Evolutionary conservation across 2,888 invertebrate genomes (phyloP), one percentile per base, ranked within the genome.

Genomic region (Achlya flavicornis): DNA sequence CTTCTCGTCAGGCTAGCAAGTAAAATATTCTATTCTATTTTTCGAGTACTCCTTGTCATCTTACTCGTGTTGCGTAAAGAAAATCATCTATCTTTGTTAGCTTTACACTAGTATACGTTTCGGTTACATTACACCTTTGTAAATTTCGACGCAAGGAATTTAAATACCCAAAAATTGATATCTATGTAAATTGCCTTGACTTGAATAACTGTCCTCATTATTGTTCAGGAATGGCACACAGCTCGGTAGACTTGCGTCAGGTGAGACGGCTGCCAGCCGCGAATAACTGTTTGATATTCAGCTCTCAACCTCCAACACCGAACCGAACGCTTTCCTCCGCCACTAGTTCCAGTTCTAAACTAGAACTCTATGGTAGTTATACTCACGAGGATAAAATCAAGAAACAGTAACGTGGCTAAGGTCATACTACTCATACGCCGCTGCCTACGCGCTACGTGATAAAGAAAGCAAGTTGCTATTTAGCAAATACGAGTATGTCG

Each of bases 271-370:
- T 61, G 61, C 57, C 74, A 77, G 70, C 66, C 74, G 68, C 69
- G 63, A 63, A 57, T 61, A 61, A 38, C 73, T 76, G 67, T 71
- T 76, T 80, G 73, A 70, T 72, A 80, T 82, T 81, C 81, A 63
- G 65, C 72, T 71, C 63, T 71, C 69, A 77, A 70, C 62, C 65
- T 66, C 64, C 64, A 64, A 68, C 7, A 48, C n/a, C 46, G 61
- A 63, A 70, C 68, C 73, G 74, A 80, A 78, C 79, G 71, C 79
- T 84, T 84, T 85, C 81, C 81, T 80, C 75, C 72, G 72, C 66
- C 75, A 81, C 66, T 66, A 69, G 63, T 68, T 63, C 62, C 35
- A 69, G 65, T 6, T 6, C 74, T 72, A 70, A 71, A 71, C 63
- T 67, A 69, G 68, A 70, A 65, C 59, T 19, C 16, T 69, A 68